Conservation (phyloP, 2,797 vertebrate species). For the Megalops cyprinoides region DNA sequence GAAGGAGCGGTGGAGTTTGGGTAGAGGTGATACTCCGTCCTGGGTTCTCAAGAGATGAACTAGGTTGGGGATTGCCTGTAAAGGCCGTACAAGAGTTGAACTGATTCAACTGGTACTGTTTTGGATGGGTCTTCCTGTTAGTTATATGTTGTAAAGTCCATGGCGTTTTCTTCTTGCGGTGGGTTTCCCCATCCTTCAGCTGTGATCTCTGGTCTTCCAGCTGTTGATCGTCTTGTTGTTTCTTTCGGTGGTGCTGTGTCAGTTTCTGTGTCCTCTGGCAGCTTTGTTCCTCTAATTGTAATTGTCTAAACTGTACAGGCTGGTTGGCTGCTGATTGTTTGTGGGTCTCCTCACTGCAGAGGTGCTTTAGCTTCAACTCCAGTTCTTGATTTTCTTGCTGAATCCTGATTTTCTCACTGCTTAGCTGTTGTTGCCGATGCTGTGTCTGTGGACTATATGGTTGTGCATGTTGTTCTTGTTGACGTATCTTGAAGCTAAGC, state of each 20-base stretch:
- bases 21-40: conserved; percentile 26
- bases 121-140: conserved; percentile 25
- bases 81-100: conserved; percentile 46
- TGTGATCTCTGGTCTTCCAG: conserved; percentile 44
- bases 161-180: background rate
- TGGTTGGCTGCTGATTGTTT: conserved; percentile 61
- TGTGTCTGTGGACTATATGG: conserved; percentile 52
- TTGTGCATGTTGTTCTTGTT: conserved; percentile 45
- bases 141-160: background rate
- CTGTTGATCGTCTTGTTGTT: conserved; percentile 40
- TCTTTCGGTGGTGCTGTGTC: conserved; percentile 33
- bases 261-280: conserved; percentile 42
- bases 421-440: conserved; percentile 41
- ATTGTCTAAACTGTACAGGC: conserved; percentile 71
- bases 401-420: conserved; percentile 23
- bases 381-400: conserved; percentile 13
- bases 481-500: conserved; percentile 55
- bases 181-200: conserved; percentile 1
- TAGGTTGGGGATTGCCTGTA: conserved; percentile 42
- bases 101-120: conserved; percentile 33
- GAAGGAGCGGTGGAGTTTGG: background rate
- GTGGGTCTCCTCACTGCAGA: conserved; percentile 38
- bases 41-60: conserved; percentile 55
- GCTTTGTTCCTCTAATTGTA: conserved; percentile 65
- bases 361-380: conserved; percentile 1